phyloP scores from a whole-genome alignment of 2,797 vertebrate species.

The Protosalanx chinensis region DNA sequence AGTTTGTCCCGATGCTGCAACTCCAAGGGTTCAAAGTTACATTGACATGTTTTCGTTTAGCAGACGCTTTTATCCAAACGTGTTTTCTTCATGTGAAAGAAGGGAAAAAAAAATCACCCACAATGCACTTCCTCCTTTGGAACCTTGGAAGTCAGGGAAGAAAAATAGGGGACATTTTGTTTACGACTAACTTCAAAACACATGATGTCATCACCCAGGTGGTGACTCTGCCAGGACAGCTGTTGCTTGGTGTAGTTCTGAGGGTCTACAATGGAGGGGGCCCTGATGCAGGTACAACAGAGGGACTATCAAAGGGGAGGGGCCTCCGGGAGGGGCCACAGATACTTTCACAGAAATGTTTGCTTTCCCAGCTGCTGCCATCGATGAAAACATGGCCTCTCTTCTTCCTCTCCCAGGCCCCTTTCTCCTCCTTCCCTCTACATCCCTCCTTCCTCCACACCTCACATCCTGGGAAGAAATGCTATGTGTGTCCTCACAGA shows the following conservation, averaged over 20 bases:
- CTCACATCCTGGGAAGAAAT: constrained; percentile 50
- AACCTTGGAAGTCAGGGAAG: no score
- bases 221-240: constrained; percentile 1
- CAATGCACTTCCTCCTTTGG: neutral
- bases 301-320: constrained; percentile 33
- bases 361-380: constrained; percentile 56
- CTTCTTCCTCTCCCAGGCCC: constrained; percentile 41
- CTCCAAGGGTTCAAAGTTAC: no score
- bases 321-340: constrained; percentile 19
- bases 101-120: neutral
- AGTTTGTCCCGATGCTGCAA: no score
- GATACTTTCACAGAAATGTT: constrained; percentile 65
- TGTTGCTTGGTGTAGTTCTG: constrained; percentile 17
- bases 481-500: constrained; percentile 24
- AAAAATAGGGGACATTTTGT: neutral
- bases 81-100: no score
- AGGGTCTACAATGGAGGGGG: constrained; percentile 27
- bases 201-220: constrained; percentile 24
- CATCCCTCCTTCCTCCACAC: constrained; percentile 33
- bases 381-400: constrained; percentile 53
- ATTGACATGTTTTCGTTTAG: no score
- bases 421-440: constrained; percentile 20
- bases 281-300: neutral
- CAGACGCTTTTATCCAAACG: no score
- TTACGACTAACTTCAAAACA: neutral